Evolutionary conservation across 2,797 vertebrate species (phyloP).

Genomic region (Coendou prehensilis): DNA sequence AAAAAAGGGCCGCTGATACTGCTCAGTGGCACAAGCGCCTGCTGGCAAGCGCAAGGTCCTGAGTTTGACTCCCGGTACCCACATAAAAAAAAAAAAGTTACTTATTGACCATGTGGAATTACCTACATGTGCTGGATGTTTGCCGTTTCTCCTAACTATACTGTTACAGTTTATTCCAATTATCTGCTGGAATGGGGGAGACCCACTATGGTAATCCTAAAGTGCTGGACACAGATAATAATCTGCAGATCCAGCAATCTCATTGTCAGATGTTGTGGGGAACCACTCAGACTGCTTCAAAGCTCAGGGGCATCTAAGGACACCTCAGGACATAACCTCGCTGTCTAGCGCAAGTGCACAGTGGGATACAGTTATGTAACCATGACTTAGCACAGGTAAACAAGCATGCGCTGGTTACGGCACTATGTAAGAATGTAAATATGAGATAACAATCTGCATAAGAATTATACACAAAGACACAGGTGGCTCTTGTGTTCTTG

Average conservation of each 20-base stretch:
- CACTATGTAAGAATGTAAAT: neutral
- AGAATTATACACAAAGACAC: neutral
- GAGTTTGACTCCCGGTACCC: too few relatives aligned
- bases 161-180: neutral
- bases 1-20: too few relatives aligned
- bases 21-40: too few relatives aligned
- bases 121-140: neutral
- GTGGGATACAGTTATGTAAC: too few relatives aligned
- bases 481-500: too few relatives aligned
- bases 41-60: too few relatives aligned
- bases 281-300: too few relatives aligned
- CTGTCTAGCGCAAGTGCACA: neutral
- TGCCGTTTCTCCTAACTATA: neutral
- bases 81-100: neutral
- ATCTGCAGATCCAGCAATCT: neutral
- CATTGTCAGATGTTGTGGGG: neutral
- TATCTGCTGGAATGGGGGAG: neutral
- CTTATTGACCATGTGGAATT: neutral
- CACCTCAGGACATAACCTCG: neutral
- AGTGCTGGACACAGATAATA: neutral
- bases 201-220: neutral
- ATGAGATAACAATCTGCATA: neutral
- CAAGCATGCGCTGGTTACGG: neutral
- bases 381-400: too few relatives aligned
- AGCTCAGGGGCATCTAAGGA: too few relatives aligned